Percentiles rank a stretch among this genome's conserved stretches.
phyloP scores from a whole-genome alignment of 2,888 invertebrate genomes.

The Stratiomys singularior region DNA sequence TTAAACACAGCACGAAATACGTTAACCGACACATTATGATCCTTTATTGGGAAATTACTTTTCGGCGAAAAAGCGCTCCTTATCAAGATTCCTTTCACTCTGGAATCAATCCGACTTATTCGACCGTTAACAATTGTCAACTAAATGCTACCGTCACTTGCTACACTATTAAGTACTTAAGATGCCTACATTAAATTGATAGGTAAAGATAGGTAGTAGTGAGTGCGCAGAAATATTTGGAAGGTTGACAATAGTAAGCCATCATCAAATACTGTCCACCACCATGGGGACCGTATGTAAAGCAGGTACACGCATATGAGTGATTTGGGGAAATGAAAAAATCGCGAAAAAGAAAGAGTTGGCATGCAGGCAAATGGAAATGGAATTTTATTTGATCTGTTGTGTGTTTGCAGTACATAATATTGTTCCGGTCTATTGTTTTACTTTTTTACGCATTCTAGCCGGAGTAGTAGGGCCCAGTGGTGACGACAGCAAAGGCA shows the following conservation, averaged over 20 bases:
- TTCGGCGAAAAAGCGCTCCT: neutral
- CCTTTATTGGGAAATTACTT: neutral
- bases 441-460: slow-evolving; percentile 11
- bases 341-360: neutral
- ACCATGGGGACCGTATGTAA: slow-evolving; percentile 16
- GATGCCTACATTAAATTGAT: slow-evolving; percentile 15
- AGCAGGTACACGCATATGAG: neutral
- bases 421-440: slow-evolving; percentile 39
- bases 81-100: neutral
- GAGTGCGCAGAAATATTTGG: neutral
- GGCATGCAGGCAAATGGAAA: slow-evolving; percentile 1
- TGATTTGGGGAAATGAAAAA: slow-evolving; percentile 22
- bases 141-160: slow-evolving; percentile 19
- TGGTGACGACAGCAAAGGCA: neutral
- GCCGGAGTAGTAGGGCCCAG: neutral
- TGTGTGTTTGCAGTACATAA: neutral
- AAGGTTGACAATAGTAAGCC: slow-evolving; percentile 18
- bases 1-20: slow-evolving; percentile 35
- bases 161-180: slow-evolving; percentile 37
- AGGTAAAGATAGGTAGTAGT: neutral
- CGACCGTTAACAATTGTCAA: slow-evolving; percentile 38
- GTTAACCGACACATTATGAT: slow-evolving; percentile 32
- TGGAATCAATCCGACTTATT: neutral
- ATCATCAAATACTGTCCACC: slow-evolving; percentile 30
- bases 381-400: neutral